Base-by-base conservation (phyloP, 2,888 invertebrate species). In the Acleris cristana region DNA sequence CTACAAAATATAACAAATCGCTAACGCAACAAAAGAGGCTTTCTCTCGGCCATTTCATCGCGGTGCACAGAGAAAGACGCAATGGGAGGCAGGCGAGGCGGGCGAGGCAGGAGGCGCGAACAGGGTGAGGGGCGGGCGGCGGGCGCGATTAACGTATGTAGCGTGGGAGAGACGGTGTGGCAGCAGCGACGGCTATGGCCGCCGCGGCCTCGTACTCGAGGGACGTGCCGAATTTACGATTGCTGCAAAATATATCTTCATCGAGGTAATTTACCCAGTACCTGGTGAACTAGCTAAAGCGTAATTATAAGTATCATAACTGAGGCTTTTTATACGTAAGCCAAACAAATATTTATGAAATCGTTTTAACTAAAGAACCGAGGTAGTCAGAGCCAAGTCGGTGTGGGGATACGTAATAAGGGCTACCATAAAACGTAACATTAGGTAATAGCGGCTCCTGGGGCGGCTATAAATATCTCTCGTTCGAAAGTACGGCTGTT, bases 401-500 rank as follows among this genome's bases (percentile, higher is more conserved):
- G 83, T 80, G 82, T 81, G 83, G 85, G 10, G 82, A 83, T 84
- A 87, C 89, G 91, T 91, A 92, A 92, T 92, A 92, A 92, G 92
- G 90, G 88, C 86, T 78, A 89, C 89, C 92, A 90, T 92, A 92
- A 92, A 92, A 91, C 83, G 92, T 91, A 86, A 90, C 91, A 91
- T 92, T 91, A 92, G 91, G 91, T 91, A 91, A 90, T 87, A 88
- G 90, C 88, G 88, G 91, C 90, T 91, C 90, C 89, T 89, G 89
- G 89, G 89, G 85, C 89, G 87, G 90, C 91, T 88, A 92, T 92
- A 92, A 92, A 92, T 92, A 92, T 92, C 88, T 89, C 87, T 18
- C 87, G 88, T 90, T 91, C 85, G 91, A 85, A 91, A 91, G 91
- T 92, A 89, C 88, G 91, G 91, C 84, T 83, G 82, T 84, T 79